Percentiles rank a stretch among this genome's conserved stretches.
Evolutionary conservation across 2,113 vertebrate genomes (phyloP).

Genomic region (Strix aluco): DNA sequence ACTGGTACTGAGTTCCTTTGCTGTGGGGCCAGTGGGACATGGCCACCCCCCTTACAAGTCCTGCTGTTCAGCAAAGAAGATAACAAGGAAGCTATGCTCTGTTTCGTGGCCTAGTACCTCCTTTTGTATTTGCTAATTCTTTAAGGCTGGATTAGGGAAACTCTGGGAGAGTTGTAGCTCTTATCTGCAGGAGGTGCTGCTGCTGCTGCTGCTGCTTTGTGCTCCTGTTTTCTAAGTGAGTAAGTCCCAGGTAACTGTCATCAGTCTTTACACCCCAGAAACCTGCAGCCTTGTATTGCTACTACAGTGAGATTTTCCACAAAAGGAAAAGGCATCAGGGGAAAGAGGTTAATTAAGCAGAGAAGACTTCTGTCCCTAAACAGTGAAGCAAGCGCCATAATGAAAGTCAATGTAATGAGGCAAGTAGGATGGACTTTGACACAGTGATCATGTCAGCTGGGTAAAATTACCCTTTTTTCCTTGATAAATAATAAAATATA

Average conservation of each 20-base stretch:
- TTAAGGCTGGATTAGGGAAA: constrained; percentile 41
- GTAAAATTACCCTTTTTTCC: not conserved
- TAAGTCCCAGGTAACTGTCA: constrained; percentile 30
- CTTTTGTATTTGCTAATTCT: constrained; percentile 66
- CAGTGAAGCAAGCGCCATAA: not conserved
- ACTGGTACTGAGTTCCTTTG: not conserved
- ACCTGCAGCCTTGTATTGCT: not conserved
- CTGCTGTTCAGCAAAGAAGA: not conserved
- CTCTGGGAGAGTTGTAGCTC: not conserved
- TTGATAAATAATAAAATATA: not conserved
- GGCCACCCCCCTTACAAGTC: not conserved
- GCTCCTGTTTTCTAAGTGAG: constrained; percentile 62
- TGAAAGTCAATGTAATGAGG: not conserved
- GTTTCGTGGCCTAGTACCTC: constrained; percentile 19
- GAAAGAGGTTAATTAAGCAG: not conserved
- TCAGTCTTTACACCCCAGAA: not conserved
- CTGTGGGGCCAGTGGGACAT: not conserved
- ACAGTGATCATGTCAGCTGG: not conserved
- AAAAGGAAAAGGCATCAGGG: not conserved
- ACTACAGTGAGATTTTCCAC: not conserved
- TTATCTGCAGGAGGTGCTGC: constrained; percentile 59
- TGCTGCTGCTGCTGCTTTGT: constrained; percentile 55
- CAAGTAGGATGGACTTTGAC: not conserved
- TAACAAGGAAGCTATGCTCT: not conserved
- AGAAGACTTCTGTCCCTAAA: not conserved